A percentile compares a stretch with the other conserved stretches of the same genome.
phyloP scores from a whole-genome alignment of 2,888 invertebrate genomes.

The Melieria picta region DNA sequence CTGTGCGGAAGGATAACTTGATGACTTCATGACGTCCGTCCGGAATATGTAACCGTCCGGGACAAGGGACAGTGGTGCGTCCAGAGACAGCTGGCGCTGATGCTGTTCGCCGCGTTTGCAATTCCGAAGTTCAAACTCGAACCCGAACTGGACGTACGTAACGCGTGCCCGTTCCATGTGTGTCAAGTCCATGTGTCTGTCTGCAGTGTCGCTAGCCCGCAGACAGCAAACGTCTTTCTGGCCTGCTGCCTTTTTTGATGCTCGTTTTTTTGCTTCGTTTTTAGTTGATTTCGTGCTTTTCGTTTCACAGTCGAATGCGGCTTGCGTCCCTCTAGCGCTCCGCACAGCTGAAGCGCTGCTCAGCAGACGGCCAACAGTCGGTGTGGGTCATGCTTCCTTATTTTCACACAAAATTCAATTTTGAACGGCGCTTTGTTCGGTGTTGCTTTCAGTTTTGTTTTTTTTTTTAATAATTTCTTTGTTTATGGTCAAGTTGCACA shows the following conservation, averaged over 20 bases:
- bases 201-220: slow-evolving; percentile 15
- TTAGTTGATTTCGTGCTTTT: slow-evolving; percentile 15
- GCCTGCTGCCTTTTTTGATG: slow-evolving; percentile 1
- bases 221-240: neutral
- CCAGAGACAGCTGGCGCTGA: neutral
- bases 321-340: neutral
- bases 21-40: neutral
- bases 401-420: neutral
- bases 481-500: no score
- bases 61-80: neutral
- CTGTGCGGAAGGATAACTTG: neutral
- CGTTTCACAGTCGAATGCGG: neutral
- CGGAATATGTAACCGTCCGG: neutral
- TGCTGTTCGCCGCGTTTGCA: neutral
- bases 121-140: neutral
- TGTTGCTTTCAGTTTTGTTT: neutral
- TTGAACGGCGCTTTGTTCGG: neutral
- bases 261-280: slow-evolving; percentile 21
- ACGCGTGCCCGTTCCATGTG: slow-evolving; percentile 21
- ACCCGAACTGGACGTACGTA: neutral
- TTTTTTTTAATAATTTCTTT: neutral
- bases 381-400: neutral
- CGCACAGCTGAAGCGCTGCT: neutral
- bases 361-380: neutral
- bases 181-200: slow-evolving; percentile 27